Conservation (phyloP, 2,888 invertebrate genomes). For the Ophion ellenae region DNA sequence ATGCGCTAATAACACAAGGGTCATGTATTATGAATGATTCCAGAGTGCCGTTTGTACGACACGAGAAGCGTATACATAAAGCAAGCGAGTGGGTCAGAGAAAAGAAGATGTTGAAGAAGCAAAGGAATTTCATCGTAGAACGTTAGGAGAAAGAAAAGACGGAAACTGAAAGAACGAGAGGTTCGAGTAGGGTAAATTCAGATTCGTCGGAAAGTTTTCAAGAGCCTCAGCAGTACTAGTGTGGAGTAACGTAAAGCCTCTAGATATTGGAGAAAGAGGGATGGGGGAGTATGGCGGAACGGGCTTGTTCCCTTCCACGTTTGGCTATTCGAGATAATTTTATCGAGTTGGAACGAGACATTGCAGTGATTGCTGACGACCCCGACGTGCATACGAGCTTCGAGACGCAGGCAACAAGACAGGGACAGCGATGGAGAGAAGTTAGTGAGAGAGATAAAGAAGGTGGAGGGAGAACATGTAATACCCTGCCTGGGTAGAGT, state of each 20-base stretch:
- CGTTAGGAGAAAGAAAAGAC: slow-evolving; percentile 1
- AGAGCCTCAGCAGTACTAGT: slow-evolving; percentile 26
- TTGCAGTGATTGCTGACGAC: slow-evolving; percentile 65
- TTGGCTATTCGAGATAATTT: slow-evolving; percentile 73
- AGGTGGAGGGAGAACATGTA: not conserved
- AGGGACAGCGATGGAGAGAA: slow-evolving; percentile 20
- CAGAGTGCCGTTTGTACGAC: slow-evolving; percentile 64
- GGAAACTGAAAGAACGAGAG: slow-evolving; percentile 41
- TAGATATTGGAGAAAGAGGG: slow-evolving; percentile 11
- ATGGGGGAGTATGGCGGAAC: slow-evolving; percentile 45
- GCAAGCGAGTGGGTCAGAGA: not conserved
- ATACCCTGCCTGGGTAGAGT: slow-evolving; percentile 25
- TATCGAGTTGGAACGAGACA: slow-evolving; percentile 67
- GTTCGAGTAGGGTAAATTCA: slow-evolving; percentile 70
- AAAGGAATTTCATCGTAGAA: slow-evolving; percentile 19
- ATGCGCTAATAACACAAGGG: slow-evolving; percentile 72
- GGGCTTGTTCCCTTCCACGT: slow-evolving; percentile 56
- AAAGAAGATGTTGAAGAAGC: slow-evolving; percentile 30
- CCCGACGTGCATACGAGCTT: slow-evolving; percentile 34
- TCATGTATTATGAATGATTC: slow-evolving; percentile 81
- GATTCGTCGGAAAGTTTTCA: slow-evolving; percentile 60
- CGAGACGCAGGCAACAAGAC: slow-evolving; percentile 8
- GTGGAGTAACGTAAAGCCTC: slow-evolving; percentile 33
- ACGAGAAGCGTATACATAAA: slow-evolving; percentile 55
- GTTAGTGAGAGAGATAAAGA: slow-evolving; percentile 20